Percentiles rank a stretch among this genome's conserved stretches.
phyloP scores from a whole-genome alignment of 2,888 invertebrate genomes.

The Sinohyriopsis cumingii region DNA sequence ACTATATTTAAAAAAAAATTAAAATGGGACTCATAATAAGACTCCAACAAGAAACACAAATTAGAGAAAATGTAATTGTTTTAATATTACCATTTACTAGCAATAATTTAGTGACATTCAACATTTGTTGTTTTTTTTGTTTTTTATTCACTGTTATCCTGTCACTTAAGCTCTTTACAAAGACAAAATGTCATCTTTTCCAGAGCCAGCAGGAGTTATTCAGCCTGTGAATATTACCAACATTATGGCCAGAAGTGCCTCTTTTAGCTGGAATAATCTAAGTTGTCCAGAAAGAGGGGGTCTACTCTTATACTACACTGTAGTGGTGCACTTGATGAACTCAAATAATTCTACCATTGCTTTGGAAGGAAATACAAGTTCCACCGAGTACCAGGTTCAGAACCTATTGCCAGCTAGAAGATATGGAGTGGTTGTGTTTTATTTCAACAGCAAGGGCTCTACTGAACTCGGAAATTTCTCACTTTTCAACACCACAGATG shows the following conservation, averaged over 20 bases:
- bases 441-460: constrained; percentile 46
- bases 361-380: constrained; percentile 3
- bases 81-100: too few relatives aligned
- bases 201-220: constrained; percentile 45
- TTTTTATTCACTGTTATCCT: too few relatives aligned
- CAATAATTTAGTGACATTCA: too few relatives aligned
- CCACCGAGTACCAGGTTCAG: constrained; percentile 1
- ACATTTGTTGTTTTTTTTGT: too few relatives aligned
- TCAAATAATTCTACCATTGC: not conserved
- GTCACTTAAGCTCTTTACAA: too few relatives aligned
- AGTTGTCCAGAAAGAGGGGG: constrained; percentile 53
- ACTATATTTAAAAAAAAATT: too few relatives aligned
- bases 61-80: too few relatives aligned
- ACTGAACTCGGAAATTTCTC: constrained; percentile 25
- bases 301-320: constrained; percentile 29
- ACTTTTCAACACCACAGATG: constrained; percentile 48
- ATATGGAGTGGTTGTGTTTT: constrained; percentile 50
- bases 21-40: too few relatives aligned
- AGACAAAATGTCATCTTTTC: constrained; percentile 3
- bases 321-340: constrained; percentile 15
- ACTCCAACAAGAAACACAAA: too few relatives aligned
- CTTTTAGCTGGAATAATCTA: constrained; percentile 47
- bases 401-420: constrained; percentile 43
- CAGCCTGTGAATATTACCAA: constrained; percentile 20
- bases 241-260: constrained; percentile 21